Conservation (phyloP, 2,888 invertebrate species). For the Cerceris ruficornis region DNA sequence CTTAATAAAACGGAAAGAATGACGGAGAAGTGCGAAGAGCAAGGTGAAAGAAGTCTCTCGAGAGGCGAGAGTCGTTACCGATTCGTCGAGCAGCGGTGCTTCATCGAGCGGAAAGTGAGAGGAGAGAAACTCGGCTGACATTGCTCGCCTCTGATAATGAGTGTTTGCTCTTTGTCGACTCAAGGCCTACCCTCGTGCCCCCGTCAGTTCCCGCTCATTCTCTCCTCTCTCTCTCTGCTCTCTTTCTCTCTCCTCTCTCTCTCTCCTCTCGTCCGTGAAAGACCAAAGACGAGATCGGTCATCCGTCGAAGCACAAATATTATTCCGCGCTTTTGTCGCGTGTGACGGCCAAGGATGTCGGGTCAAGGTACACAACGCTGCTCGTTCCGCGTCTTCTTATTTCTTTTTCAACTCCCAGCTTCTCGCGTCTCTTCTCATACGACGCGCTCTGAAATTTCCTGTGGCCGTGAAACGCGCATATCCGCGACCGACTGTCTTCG, state of each 20-base stretch:
- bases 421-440: neutral
- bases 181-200: conserved; percentile 50
- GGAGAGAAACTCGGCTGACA: conserved; percentile 54
- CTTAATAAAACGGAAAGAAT: neutral
- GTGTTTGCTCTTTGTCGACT: conserved; percentile 55
- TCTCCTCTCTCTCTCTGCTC: conserved; percentile 18
- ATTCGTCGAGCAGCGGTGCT: neutral
- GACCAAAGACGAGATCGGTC: conserved; percentile 19
- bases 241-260: neutral
- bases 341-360: conserved; percentile 47
- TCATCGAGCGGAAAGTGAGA: conserved; percentile 46
- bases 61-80: neutral
- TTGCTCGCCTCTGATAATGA: conserved; percentile 55
- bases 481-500: conserved; percentile 8
- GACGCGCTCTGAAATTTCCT: neutral
- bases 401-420: neutral
- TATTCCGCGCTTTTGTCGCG: conserved; percentile 26
- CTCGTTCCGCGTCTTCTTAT: conserved; percentile 13
- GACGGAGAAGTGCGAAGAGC: neutral
- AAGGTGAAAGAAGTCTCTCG: neutral
- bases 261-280: conserved; percentile 12
- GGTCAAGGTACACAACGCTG: conserved; percentile 34
- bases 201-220: neutral
- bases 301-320: conserved; percentile 26
- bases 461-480: neutral